phyloP scores from a whole-genome alignment of 2,797 vertebrate genomes.

The Pithecia hirsuta region DNA sequence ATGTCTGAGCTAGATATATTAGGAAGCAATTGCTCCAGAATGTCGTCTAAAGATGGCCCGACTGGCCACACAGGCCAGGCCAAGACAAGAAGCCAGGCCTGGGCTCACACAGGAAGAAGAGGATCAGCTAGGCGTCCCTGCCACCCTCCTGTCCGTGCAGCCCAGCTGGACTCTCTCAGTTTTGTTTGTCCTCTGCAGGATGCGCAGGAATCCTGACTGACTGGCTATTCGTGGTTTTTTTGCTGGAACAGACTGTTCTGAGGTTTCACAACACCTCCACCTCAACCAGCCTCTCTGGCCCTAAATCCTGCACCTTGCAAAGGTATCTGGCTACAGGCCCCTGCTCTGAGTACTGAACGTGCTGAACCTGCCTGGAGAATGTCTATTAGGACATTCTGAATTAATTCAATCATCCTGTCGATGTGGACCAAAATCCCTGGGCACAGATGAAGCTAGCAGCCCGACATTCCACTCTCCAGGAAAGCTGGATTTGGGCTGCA shows the following conservation, averaged over 20 bases:
- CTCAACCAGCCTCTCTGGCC: not conserved
- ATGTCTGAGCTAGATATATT: not conserved
- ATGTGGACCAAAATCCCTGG: not conserved
- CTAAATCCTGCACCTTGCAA: not conserved
- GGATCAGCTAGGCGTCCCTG: not conserved
- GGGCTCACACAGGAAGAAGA: not conserved
- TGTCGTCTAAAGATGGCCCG: not conserved
- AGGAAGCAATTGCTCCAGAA: not conserved
- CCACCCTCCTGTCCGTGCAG: not conserved
- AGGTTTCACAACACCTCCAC: not conserved
- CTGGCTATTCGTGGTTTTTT: not conserved
- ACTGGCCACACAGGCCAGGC: not conserved
- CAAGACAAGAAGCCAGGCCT: not conserved
- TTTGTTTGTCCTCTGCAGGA: not conserved
- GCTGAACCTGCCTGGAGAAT: rapidly evolving
- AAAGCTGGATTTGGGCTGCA: not conserved
- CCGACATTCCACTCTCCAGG: not conserved
- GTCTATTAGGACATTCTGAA: not conserved
- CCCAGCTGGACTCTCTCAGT: no score
- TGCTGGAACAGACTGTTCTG: not conserved
- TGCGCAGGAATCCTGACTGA: not conserved
- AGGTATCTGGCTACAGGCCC: not conserved
- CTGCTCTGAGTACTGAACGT: not conserved
- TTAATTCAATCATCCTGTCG: not conserved
- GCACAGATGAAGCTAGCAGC: not conserved